Base-by-base conservation (phyloP, 2,797 vertebrate species). In the Anguilla anguilla region DNA sequence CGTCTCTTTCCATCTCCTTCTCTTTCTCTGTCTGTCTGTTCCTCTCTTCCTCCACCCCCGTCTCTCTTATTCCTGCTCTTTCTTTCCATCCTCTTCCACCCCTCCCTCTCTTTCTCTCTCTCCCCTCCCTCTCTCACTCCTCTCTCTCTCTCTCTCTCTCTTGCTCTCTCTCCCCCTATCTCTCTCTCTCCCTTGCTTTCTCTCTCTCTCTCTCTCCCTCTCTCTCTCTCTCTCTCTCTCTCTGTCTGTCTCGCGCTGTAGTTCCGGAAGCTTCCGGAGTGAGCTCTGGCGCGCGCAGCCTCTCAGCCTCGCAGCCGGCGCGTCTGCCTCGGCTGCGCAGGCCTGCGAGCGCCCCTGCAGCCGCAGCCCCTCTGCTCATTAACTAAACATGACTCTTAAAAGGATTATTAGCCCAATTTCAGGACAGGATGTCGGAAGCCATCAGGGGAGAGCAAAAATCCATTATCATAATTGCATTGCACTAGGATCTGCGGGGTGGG, bases 381-480 rank as follows among this genome's bases (percentile, higher is more conserved):
- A 98, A 98, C 96, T 97, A 97, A 96, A 98, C 97, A 98, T 98
- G 97, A 98, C 97, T 97, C 97, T 97, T 97, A 97, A 97, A 97
- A 97, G 90, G 93, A 97, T 97, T 97, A 98, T 98, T 98, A 98
- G 97, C 97, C 96, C 96, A 95, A 93, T 96, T 97, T 96, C 93
- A 94, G 96, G 97, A 97, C 97, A 98, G 97, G 97, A 99, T 98
- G 97, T 99, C 96, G 96, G 98, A 98, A 98, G 96, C 98, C 97
- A 98, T 98, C 97, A 98, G 95, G 92, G 85, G 89, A 92, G 91
- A 91, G 17, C 35, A 87, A 96, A 97, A 97, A 97, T 96, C 97
- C 97, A 98, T 98, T 97, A 97, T 96, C 97, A 96, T 98, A 98
- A 98, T 98, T 98, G 97, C 96, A 97, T 97, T 96, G 96, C 93